phyloP scores from a whole-genome alignment of 1,140 invertebrate species.

The Bombus picipes region DNA sequence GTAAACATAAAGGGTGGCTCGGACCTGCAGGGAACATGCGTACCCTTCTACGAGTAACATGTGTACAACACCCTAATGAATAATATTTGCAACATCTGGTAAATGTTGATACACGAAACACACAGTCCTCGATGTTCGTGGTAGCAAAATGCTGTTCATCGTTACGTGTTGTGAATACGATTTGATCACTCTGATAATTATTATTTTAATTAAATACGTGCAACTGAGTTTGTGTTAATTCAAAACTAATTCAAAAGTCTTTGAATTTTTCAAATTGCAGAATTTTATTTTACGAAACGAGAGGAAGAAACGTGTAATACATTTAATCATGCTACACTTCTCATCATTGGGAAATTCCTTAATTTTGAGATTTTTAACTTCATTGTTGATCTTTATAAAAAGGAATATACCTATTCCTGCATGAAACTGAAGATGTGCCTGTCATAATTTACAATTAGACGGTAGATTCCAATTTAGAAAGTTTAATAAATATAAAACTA shows the following conservation, averaged over 20 bases:
- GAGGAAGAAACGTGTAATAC: no score
- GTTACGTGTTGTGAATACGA: not conserved
- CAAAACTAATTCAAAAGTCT: not conserved
- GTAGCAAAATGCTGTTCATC: not conserved
- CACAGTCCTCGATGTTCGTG: not conserved
- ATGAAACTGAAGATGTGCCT: not conserved
- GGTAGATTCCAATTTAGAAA: not conserved
- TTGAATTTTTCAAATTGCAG: no score
- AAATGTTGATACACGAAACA: not conserved
- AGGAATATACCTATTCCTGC: not conserved
- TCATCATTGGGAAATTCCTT: no score
- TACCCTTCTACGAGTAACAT: not conserved
- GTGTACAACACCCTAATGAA: conserved; percentile 4
- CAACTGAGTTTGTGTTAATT: not conserved
- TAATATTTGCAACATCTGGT: not conserved
- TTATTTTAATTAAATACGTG: not conserved
- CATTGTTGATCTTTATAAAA: no score
- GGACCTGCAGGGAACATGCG: not conserved
- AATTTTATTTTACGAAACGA: no score
- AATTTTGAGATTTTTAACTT: no score
- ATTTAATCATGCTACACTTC: no score
- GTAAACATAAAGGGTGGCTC: conserved; percentile 21
- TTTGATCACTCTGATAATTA: not conserved
- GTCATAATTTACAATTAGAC: not conserved
- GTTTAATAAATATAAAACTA: not conserved